Evolutionary conservation across 2,113 vertebrate species (phyloP).

Genomic region (Gorsachius goisagi): DNA sequence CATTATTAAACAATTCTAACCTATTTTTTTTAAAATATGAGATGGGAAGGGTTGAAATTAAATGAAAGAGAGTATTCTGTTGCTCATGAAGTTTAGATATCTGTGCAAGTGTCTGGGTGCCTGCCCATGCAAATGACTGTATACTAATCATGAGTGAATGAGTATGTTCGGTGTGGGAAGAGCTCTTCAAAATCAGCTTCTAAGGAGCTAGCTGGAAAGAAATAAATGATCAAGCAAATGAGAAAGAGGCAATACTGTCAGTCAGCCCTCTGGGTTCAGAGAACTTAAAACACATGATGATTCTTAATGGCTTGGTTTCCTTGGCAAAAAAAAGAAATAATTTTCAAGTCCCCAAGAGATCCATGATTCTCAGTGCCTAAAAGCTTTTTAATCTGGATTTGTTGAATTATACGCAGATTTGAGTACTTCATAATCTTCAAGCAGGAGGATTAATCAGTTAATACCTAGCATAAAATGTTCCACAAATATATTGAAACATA

Average conservation of each 20-base stretch:
- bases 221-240: not conserved
- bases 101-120: not conserved
- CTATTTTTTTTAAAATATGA: not conserved
- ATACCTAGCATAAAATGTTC: conserved; percentile 53
- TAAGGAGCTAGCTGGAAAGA: not conserved
- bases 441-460: conserved; percentile 71
- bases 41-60: not conserved
- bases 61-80: not conserved
- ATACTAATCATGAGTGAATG: not conserved
- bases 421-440: conserved; percentile 63
- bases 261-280: not conserved
- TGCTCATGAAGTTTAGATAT: not conserved
- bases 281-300: conserved; percentile 22
- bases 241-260: not conserved
- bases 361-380: conserved; percentile 37
- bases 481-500: conserved; percentile 44
- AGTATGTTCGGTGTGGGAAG: not conserved
- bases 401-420: conserved; percentile 66
- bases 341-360: conserved; percentile 47
- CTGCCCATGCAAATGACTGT: not conserved
- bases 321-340: conserved; percentile 37
- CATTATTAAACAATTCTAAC: not conserved
- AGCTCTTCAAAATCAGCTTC: not conserved
- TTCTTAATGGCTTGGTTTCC: conserved; percentile 35
- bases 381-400: conserved; percentile 74